These are phyloP conservation scores for Vesta saturnalis DNA, from an alignment of 2,888 invertebrate genomes.

Conservation along the genomic window DNA sequence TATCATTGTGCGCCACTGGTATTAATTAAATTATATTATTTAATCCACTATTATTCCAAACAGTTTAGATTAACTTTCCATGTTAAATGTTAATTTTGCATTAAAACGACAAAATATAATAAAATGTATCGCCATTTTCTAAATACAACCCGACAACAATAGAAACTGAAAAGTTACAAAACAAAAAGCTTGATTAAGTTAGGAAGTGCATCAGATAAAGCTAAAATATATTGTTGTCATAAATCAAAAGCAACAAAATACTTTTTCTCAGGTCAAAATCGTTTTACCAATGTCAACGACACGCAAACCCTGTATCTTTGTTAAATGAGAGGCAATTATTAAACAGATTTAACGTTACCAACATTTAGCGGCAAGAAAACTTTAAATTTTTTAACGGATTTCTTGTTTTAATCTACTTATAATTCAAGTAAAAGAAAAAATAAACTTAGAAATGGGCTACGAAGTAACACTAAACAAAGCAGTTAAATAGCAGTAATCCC, in stretches of 20 bases:
- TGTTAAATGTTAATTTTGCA: too few species aligned
- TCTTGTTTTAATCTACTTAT: not conserved
- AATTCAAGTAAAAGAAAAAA: not conserved
- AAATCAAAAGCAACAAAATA: slow-evolving; percentile 8
- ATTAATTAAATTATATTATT: too few species aligned
- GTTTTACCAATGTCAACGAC: slow-evolving; percentile 3
- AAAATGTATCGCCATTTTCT: too few species aligned
- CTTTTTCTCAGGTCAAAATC: not conserved
- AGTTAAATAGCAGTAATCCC: too few species aligned
- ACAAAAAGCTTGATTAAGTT: slow-evolving; percentile 1
- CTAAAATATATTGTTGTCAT: not conserved
- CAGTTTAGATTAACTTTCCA: too few species aligned
- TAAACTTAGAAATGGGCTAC: not conserved
- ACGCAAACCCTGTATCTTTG: not conserved
- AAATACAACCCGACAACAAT: too few species aligned
- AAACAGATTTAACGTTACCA: too few species aligned
- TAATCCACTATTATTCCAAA: too few species aligned
- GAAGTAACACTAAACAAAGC: not conserved
- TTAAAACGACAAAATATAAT: too few species aligned
- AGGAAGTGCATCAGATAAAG: not conserved
- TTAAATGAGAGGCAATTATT: slow-evolving; percentile 2
- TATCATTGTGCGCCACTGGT: too few species aligned
- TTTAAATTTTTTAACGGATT: not conserved
- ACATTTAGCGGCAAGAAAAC: too few species aligned
- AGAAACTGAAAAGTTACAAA: too few species aligned